phyloP scores from a whole-genome alignment of 2,888 invertebrate species.

The Eupeodes latifasciatus region DNA sequence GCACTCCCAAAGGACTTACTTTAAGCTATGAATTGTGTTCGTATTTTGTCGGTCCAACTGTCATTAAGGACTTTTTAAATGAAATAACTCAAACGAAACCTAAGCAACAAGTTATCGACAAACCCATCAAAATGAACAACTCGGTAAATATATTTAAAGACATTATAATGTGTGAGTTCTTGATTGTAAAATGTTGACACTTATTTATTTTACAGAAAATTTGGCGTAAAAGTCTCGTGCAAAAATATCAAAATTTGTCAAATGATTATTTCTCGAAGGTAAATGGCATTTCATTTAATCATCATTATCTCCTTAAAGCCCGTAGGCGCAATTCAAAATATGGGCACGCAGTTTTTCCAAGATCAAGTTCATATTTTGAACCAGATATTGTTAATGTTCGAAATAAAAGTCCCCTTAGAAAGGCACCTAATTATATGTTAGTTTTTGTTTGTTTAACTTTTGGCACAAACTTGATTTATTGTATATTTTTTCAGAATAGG shows the following conservation, averaged over 20 bases:
- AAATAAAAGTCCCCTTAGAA: neutral
- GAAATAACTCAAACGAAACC: neutral
- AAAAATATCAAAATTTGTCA: neutral
- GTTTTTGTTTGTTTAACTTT: neutral
- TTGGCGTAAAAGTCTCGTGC: neutral
- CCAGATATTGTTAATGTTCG: neutral
- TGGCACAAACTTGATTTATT: neutral
- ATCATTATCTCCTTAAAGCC: neutral
- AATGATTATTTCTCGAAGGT: neutral
- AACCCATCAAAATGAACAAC: neutral
- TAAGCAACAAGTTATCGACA: neutral
- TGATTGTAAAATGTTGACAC: too few species aligned
- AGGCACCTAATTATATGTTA: conserved; percentile 5
- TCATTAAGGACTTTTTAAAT: conserved; percentile 26
- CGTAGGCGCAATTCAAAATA: neutral
- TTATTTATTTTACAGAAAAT: neutral
- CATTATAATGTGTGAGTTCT: neutral
- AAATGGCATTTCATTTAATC: neutral
- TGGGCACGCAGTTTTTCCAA: neutral
- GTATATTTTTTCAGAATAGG: conserved; percentile 78
- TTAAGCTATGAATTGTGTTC: conserved; percentile 43
- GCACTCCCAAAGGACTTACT: conserved; percentile 49
- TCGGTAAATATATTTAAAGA: neutral
- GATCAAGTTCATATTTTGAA: neutral
- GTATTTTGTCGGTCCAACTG: conserved; percentile 45